Conservation (phyloP, 2,113 vertebrate genomes). For the Barnardius zonarius region DNA sequence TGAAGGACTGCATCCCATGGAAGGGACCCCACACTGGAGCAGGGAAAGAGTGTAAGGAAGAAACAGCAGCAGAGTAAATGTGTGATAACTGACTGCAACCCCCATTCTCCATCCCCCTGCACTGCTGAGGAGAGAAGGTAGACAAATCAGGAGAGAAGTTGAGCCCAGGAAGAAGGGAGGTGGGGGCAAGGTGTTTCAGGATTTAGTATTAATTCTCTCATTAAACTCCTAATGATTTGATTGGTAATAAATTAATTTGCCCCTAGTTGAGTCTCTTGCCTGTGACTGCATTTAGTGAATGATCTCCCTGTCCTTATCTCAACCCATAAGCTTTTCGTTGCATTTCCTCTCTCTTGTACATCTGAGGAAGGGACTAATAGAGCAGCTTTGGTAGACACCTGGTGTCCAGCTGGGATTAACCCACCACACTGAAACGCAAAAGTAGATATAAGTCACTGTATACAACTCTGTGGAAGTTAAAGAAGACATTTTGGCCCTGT, state of each 20-base stretch:
- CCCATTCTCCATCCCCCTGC: neutral
- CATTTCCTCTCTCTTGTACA: neutral
- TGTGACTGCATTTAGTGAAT: neutral
- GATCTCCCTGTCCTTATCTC: neutral
- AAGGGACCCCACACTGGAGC: neutral
- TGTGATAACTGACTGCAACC: accelerated
- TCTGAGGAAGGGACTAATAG: neutral
- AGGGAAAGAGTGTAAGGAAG: neutral
- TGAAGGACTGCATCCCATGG: neutral
- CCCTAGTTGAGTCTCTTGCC: neutral
- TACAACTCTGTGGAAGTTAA: neutral
- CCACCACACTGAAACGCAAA: neutral
- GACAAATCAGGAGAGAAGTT: neutral
- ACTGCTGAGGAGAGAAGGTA: neutral
- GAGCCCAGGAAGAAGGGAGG: neutral
- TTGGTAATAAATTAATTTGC: neutral
- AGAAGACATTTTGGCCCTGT: neutral
- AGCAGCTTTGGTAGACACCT: neutral
- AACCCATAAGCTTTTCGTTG: neutral
- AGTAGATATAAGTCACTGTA: neutral
- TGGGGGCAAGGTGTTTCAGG: neutral
- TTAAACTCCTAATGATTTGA: neutral
- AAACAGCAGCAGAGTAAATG: neutral
- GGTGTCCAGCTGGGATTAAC: neutral
- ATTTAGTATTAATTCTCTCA: neutral